Conservation (phyloP, 2,888 invertebrate species). For the Cheilosia variabilis region DNA sequence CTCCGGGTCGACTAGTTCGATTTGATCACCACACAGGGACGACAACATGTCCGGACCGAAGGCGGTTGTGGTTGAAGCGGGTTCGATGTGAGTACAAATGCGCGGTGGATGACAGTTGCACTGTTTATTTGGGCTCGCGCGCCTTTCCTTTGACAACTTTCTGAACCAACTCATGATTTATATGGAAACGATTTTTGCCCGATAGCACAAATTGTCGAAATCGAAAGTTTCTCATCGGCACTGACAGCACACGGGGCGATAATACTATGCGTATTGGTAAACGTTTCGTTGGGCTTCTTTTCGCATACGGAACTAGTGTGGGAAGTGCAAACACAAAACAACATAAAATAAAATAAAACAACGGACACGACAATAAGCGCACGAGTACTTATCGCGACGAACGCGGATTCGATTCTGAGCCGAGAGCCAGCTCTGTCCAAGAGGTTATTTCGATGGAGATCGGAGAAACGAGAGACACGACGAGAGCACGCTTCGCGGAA, state of each 20-base stretch:
- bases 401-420: conserved; percentile 48
- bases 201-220: conserved; percentile 87
- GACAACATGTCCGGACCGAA: conserved; percentile 70
- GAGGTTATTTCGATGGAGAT: conserved; percentile 26
- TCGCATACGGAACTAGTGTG: conserved; percentile 41
- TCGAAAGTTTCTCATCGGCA: conserved; percentile 86
- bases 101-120: conserved; percentile 5
- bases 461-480: neutral
- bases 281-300: conserved; percentile 12
- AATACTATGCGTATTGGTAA: conserved; percentile 41
- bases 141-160: conserved; percentile 86
- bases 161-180: conserved; percentile 87
- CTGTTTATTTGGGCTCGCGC: conserved; percentile 83
- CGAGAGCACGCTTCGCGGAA: conserved; percentile 1
- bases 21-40: conserved; percentile 76
- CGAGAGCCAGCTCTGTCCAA: conserved; percentile 18
- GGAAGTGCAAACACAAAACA: conserved; percentile 14
- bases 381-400: conserved; percentile 55
- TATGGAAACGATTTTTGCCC: conserved; percentile 86
- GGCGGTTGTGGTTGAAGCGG: neutral
- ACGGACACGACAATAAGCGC: conserved; percentile 18
- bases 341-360: conserved; percentile 30
- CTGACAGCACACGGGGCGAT: conserved; percentile 70
- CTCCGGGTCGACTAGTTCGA: conserved; percentile 82
- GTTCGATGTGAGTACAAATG: conserved; percentile 50